These are phyloP conservation scores for Trilocha varians DNA, from an alignment of 2,888 invertebrate species.

Conservation along the genomic window DNA sequence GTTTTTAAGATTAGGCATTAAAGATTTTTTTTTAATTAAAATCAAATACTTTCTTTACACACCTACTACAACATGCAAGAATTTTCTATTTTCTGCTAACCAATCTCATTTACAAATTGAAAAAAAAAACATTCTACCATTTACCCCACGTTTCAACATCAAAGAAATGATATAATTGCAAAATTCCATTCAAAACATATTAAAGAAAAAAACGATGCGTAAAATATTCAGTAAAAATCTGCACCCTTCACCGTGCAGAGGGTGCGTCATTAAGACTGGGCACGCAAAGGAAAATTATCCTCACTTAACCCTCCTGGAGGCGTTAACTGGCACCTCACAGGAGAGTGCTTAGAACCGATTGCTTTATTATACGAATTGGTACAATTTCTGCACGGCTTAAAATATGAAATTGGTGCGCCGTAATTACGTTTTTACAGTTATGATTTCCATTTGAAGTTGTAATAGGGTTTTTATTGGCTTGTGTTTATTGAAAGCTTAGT, in stretches of 20 bases:
- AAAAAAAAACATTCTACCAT: too few species aligned
- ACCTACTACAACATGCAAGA: too few species aligned
- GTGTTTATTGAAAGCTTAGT: too few species aligned
- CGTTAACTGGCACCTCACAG: constrained; percentile 70
- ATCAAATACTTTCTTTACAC: too few species aligned
- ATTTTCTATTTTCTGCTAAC: too few species aligned
- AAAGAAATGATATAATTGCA: background rate
- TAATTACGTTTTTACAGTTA: constrained; percentile 3
- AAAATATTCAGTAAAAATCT: constrained; percentile 1
- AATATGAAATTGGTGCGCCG: background rate
- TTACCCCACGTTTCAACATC: too few species aligned
- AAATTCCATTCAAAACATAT: background rate
- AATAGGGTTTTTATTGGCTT: background rate
- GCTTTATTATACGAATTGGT: constrained; percentile 67
- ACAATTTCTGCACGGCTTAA: constrained; percentile 39
- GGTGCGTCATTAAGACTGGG: constrained; percentile 61
- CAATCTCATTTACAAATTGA: too few species aligned
- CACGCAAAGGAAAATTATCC: constrained; percentile 72
- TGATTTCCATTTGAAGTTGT: constrained; percentile 1
- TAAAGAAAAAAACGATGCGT: background rate
- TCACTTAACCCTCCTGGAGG: constrained; percentile 70
- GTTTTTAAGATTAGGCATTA: too few species aligned
- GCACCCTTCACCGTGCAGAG: constrained; percentile 22
- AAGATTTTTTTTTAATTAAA: too few species aligned
- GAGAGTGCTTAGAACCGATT: constrained; percentile 59